phyloP scores from a whole-genome alignment of 2,888 invertebrate species.

The Ptilodon capucinus region DNA sequence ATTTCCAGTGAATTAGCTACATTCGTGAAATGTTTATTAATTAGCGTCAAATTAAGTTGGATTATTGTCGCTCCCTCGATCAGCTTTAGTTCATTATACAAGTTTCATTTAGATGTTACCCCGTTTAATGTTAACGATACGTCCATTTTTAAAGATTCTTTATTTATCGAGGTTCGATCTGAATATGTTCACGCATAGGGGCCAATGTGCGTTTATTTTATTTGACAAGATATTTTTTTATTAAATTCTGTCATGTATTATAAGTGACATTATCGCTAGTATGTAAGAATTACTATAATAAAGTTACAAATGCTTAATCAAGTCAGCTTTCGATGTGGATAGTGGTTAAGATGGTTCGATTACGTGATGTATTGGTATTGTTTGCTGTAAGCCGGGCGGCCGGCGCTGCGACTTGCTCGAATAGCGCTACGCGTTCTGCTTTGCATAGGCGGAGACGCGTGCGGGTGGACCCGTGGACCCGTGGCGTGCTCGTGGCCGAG shows the following conservation, averaged over 20 bases:
- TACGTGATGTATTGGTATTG: conserved; percentile 21
- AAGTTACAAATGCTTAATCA: conserved; percentile 28
- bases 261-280: conserved; percentile 7
- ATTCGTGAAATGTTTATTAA: conserved; percentile 17
- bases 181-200: conserved; percentile 24
- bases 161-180: conserved; percentile 1
- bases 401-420: conserved; percentile 5
- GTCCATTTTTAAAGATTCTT: background rate
- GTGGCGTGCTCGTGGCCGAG: background rate
- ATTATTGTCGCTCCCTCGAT: conserved; percentile 6
- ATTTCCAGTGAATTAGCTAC: conserved; percentile 15
- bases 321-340: conserved; percentile 39
- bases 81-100: conserved; percentile 1
- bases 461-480: background rate
- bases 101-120: background rate
- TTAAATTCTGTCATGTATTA: conserved; percentile 11
- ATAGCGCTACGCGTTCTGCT: conserved; percentile 19
- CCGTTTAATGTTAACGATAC: background rate
- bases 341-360: conserved; percentile 28
- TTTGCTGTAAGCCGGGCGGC: conserved; percentile 18
- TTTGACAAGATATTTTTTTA: conserved; percentile 11
- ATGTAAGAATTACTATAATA: conserved; percentile 18
- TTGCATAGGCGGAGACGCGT: conserved; percentile 1
- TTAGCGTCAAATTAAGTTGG: conserved; percentile 9
- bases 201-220: conserved; percentile 26